Evolutionary conservation across 2,797 vertebrate genomes (phyloP), one percentile per base, ranked within the genome.

Genomic region (Sandelia bainsii): DNA sequence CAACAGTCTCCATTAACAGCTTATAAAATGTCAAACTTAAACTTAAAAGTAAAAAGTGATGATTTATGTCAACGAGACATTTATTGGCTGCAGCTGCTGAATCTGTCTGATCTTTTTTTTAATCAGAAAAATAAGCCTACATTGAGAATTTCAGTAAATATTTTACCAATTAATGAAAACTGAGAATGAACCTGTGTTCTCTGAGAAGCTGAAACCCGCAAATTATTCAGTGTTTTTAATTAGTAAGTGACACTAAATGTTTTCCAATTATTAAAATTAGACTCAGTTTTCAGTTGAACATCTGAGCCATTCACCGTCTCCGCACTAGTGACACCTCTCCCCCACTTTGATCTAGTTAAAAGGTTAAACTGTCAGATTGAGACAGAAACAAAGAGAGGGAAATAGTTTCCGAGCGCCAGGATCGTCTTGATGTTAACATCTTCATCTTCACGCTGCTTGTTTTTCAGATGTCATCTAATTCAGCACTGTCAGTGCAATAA

Each of bases 201-300:
- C 12, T n/a, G 42, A 16, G 49, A 22, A 23, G 34, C 16, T 40
- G 11, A 51, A 60, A 27, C 8, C 2, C 63, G 48, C 19, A 1
- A 42, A 48, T 19, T 34, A 49, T 22, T 40, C 4, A 27, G 25
- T 56, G 60, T 34, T 29, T 42, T 54, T n/a, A 8, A 51, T 59
- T 46, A 27, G 52, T 59, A 69, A 79, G 59, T 14, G 63, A 44
- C 56, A 51, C 48, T 10, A 49, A 37, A 6, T 29, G 16, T 57
- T 65, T n/a, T 4, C 45, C 61, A 54, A 17, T 79, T 20, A 57
- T 58, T 42, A 69, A 34, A 73, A 63, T 69, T 49, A 64, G 46
- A 68, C 12, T 19, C 44, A 44, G 44, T 51, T 56, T 56, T 39
- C 37, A 17, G 62, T 5, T 7, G 13, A 51, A 45, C 22, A 17